phyloP scores from a whole-genome alignment of 2,797 vertebrate species.

The Morelia viridis region DNA sequence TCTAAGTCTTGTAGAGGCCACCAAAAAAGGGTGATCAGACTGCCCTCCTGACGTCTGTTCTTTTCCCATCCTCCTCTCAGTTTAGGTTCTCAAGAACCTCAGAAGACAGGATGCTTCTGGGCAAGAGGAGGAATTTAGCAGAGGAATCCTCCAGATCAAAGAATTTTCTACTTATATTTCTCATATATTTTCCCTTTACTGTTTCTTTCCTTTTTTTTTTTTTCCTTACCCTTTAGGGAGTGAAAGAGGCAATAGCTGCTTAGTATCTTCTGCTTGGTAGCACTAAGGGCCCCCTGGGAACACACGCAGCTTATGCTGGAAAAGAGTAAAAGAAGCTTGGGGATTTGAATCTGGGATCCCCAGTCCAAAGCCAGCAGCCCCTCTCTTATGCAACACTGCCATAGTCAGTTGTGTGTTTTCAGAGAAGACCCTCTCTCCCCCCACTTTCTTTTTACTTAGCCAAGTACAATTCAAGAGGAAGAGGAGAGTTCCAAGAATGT shows the following conservation, averaged over 20 bases:
- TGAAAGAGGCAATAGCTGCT: not conserved
- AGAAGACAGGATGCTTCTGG: not conserved
- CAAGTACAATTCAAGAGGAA: not conserved
- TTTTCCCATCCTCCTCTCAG: not conserved
- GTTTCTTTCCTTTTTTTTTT: not conserved
- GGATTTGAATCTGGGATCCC: not conserved
- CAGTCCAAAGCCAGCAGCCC: not conserved
- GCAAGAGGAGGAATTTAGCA: not conserved
- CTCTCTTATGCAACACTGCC: not conserved
- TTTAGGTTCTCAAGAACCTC: not conserved
- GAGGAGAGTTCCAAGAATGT: not conserved
- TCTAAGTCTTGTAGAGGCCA: not conserved
- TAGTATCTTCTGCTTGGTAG: not conserved
- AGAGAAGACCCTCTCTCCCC: not conserved
- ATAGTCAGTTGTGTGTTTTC: not conserved
- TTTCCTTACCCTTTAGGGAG: not conserved
- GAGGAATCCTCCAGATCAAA: not conserved
- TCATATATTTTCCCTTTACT: not conserved
- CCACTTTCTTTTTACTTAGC: not conserved
- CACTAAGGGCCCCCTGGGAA: not conserved
- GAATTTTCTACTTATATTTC: not conserved
- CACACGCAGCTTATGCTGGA: not conserved
- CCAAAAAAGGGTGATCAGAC: not conserved
- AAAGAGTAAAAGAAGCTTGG: not conserved
- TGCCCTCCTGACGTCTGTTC: not conserved